phyloP scores from a whole-genome alignment of 2,113 vertebrate species.

The Crotalus horridus region DNA sequence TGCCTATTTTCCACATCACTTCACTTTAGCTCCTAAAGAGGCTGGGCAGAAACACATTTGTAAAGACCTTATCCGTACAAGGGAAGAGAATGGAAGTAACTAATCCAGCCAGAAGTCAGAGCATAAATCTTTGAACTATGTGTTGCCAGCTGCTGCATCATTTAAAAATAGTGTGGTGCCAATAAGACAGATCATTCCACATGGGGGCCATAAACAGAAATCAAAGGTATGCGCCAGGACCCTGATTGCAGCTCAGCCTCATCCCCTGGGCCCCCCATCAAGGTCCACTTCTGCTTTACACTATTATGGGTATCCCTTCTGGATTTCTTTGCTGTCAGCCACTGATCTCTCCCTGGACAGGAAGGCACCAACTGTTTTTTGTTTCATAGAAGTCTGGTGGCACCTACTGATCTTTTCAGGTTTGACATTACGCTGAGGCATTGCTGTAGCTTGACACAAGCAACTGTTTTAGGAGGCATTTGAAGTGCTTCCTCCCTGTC shows the following conservation, averaged over 20 bases:
- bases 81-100: slow-evolving; percentile 27
- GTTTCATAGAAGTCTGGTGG: slow-evolving; percentile 18
- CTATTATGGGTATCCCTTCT: slow-evolving; percentile 19
- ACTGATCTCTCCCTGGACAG: slow-evolving; percentile 24
- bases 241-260: slow-evolving; percentile 27
- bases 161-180: slow-evolving; percentile 71
- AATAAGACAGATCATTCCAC: slow-evolving; percentile 64
- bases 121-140: slow-evolving; percentile 65
- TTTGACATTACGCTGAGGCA: slow-evolving; percentile 5
- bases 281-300: slow-evolving; percentile 21
- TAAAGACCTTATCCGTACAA: neutral
- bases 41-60: slow-evolving; percentile 15
- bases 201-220: slow-evolving; percentile 66
- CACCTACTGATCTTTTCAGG: slow-evolving; percentile 3
- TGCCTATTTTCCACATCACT: slow-evolving; percentile 1
- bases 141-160: slow-evolving; percentile 65
- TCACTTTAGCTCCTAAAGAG: slow-evolving; percentile 21
- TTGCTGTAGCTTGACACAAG: slow-evolving; percentile 10
- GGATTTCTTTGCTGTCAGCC: slow-evolving; percentile 37
- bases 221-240: slow-evolving; percentile 62
- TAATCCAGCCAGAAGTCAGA: slow-evolving; percentile 31
- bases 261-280: neutral
- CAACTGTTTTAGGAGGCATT: neutral
- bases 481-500: neutral
- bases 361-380: neutral